A percentile compares a stretch with the other conserved stretches of the same genome.
phyloP scores from a whole-genome alignment of 2,888 invertebrate species.

The Crematogaster levior region DNA sequence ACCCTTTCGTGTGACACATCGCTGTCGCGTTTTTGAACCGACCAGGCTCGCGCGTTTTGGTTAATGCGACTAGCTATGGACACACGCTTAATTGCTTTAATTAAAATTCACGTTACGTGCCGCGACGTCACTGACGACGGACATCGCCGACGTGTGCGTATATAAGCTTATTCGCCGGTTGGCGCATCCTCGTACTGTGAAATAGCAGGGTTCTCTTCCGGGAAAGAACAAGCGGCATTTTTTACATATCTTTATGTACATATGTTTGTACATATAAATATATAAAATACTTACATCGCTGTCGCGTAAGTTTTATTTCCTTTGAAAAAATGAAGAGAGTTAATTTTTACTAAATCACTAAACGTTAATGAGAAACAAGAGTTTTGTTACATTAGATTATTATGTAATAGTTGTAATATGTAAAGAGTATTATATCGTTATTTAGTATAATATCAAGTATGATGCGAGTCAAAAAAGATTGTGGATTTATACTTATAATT shows the following conservation, averaged over 20 bases:
- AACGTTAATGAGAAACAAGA: neutral
- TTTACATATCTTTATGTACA: neutral
- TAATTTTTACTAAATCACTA: neutral
- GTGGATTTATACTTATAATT: neutral
- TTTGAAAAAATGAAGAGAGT: neutral
- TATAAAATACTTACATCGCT: neutral
- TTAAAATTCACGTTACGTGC: slow-evolving; percentile 83
- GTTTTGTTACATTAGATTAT: neutral
- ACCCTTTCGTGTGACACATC: slow-evolving; percentile 74
- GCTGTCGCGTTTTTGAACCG: slow-evolving; percentile 75
- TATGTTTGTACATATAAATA: neutral
- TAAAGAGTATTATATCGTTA: neutral
- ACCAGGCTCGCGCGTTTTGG: slow-evolving; percentile 75
- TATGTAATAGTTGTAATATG: neutral
- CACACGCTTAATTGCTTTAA: slow-evolving; percentile 84
- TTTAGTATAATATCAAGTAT: neutral
- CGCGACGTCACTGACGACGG: slow-evolving; percentile 67
- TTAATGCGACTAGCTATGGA: slow-evolving; percentile 81
- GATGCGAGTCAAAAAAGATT: slow-evolving; percentile 3
- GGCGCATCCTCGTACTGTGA: neutral
- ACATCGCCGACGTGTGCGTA: slow-evolving; percentile 26
- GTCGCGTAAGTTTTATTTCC: neutral
- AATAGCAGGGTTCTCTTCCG: neutral
- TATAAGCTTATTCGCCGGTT: slow-evolving; percentile 2
- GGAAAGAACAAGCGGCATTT: neutral